These are phyloP conservation scores for Oenanthe melanoleuca DNA, from an alignment of 2,113 vertebrate genomes.

Conservation along the genomic window DNA sequence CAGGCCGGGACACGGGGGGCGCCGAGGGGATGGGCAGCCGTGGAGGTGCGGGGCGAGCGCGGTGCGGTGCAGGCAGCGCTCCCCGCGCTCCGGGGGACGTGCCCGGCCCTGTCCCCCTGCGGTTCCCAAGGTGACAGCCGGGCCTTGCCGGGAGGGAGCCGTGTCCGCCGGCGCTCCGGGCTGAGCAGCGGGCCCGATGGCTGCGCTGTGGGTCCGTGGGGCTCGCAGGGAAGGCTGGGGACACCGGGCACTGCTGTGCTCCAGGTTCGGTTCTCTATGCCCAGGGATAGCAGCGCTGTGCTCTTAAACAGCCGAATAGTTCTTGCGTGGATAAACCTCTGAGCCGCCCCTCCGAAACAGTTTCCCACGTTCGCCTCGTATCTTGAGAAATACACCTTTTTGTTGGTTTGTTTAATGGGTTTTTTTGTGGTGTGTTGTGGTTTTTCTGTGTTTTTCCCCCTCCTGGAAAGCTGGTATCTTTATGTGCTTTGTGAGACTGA, in stretches of 20 bases:
- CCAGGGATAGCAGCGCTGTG: fast-evolving
- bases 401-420: background rate
- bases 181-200: fast-evolving
- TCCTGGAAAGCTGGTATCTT: background rate
- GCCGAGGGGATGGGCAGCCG: background rate
- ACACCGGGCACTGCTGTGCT: fast-evolving
- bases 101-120: background rate
- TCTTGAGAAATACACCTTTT: background rate
- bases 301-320: fast-evolving
- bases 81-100: background rate
- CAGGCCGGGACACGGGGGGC: background rate
- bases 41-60: background rate
- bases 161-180: background rate
- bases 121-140: background rate
- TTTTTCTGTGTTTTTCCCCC: background rate
- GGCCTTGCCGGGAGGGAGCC: background rate
- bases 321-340: fast-evolving
- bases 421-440: background rate
- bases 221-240: background rate
- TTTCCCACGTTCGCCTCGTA: background rate
- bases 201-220: background rate
- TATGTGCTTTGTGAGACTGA: background rate
- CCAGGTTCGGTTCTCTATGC: fast-evolving
- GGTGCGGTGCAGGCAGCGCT: background rate
- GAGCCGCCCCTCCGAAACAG: background rate